A percentile compares a stretch with the other conserved stretches of the same genome.
phyloP scores from a whole-genome alignment of 1,140 invertebrate species.

The Micrasema longulum region DNA sequence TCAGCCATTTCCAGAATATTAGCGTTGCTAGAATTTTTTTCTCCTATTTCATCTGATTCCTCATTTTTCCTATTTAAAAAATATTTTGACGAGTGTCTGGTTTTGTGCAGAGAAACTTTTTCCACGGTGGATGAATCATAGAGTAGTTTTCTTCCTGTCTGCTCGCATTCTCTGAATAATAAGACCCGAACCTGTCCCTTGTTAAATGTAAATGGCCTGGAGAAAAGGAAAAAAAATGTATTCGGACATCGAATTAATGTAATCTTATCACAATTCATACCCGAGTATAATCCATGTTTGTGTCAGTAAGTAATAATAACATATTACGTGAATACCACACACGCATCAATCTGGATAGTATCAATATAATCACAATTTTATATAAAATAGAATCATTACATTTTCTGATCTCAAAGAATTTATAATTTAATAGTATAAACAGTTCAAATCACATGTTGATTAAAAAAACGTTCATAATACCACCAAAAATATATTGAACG shows the following conservation, averaged over 20 bases:
- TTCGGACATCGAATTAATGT: background rate
- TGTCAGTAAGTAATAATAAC: too few relatives aligned
- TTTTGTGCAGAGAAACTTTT: conserved; percentile 61
- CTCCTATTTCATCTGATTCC: conserved; percentile 12
- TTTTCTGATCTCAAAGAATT: too few relatives aligned
- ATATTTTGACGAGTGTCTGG: conserved; percentile 11
- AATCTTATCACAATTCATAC: too few relatives aligned
- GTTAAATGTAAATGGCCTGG: conserved; percentile 68
- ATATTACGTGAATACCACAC: too few relatives aligned
- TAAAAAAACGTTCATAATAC: too few relatives aligned
- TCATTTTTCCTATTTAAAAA: conserved; percentile 12
- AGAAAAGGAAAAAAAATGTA: conserved; percentile 36
- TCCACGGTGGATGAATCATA: conserved; percentile 86
- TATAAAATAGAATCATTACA: too few relatives aligned
- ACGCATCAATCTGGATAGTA: too few relatives aligned
- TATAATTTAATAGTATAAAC: too few relatives aligned
- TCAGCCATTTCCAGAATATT: conserved; percentile 68
- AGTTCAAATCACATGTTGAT: too few relatives aligned
- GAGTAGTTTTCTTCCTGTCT: conserved; percentile 80
- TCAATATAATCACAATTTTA: too few relatives aligned
- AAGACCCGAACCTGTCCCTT: conserved; percentile 80
- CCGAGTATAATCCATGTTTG: too few relatives aligned
- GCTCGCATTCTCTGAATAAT: conserved; percentile 88
- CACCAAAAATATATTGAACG: too few relatives aligned
- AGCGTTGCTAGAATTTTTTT: conserved; percentile 6